phyloP scores from a whole-genome alignment of 1,140 invertebrate genomes.

The Ceratina calcarata region DNA sequence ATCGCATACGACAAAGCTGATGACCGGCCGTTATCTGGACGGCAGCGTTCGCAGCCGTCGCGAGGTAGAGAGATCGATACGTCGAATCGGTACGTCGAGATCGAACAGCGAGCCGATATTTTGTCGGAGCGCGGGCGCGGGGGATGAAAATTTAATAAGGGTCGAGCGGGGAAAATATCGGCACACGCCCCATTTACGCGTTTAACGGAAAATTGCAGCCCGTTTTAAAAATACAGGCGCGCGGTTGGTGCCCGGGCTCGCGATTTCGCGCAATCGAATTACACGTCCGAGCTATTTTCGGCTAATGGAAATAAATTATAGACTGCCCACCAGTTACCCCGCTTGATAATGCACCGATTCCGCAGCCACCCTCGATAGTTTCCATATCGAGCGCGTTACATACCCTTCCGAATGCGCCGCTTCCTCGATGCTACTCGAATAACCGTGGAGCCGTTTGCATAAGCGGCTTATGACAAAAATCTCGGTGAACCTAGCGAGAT shows the following conservation, averaged over 20 bases:
- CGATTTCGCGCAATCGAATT: constrained; percentile 30
- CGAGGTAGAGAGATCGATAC: not conserved
- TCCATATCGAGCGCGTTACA: not conserved
- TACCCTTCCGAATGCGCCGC: no score
- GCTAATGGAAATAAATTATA: constrained; percentile 40
- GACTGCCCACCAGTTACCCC: constrained; percentile 3
- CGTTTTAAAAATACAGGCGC: constrained; percentile 27
- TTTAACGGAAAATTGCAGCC: constrained; percentile 31
- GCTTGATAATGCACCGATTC: constrained; percentile 26
- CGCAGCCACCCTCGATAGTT: not conserved
- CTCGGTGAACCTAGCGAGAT: no score
- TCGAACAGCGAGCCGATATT: not conserved
- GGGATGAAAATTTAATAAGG: constrained; percentile 24
- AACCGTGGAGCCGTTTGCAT: not conserved
- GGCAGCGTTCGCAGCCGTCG: no score
- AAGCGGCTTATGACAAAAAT: constrained; percentile 13
- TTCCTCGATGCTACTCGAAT: not conserved
- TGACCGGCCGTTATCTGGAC: no score
- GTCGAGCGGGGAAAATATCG: constrained; percentile 6
- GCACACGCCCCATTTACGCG: constrained; percentile 18
- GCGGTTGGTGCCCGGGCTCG: not conserved
- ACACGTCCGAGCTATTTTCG: constrained; percentile 32
- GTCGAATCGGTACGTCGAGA: not conserved
- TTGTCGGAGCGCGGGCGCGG: not conserved
- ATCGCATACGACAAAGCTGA: no score